Evolutionary conservation across 2,113 vertebrate species (phyloP).

Genomic region (Entelurus aequoreus): DNA sequence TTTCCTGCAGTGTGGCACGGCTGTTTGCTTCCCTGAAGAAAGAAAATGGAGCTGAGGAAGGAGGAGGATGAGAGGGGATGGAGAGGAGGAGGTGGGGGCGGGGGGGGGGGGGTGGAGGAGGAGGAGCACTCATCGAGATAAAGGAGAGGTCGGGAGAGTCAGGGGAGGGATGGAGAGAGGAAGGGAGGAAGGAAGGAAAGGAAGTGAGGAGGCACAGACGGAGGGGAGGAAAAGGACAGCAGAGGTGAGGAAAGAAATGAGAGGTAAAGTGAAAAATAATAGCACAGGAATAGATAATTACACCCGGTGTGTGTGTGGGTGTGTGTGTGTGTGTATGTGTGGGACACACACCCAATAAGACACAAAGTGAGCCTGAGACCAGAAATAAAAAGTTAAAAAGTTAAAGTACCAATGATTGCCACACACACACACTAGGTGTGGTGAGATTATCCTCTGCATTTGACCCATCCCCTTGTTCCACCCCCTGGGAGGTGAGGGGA

Average conservation of each 20-base stretch:
- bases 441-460: too few relatives aligned
- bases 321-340: not conserved
- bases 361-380: not conserved
- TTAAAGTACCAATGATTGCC: too few relatives aligned
- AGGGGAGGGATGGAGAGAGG: conserved; percentile 1
- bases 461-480: too few relatives aligned
- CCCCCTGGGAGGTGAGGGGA: not conserved
- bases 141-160: conserved; percentile 22
- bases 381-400: too few relatives aligned
- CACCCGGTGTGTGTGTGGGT: not conserved
- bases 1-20: not conserved
- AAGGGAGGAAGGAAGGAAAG: not conserved
- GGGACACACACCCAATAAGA: not conserved
- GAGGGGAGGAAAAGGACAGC: conserved; percentile 23
- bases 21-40: not conserved
- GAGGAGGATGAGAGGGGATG: conserved; percentile 42
- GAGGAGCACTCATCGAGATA: conserved; percentile 9
- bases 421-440: too few relatives aligned
- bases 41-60: conserved; percentile 1
- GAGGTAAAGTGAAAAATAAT: too few relatives aligned
- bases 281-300: conserved; percentile 25
- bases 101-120: conserved; percentile 22
- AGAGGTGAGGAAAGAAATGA: conserved; percentile 1
- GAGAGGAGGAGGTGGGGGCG: conserved; percentile 1
- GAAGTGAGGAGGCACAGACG: not conserved